Conservation (phyloP, 2,797 vertebrate species). For the Buceros bicornis region DNA sequence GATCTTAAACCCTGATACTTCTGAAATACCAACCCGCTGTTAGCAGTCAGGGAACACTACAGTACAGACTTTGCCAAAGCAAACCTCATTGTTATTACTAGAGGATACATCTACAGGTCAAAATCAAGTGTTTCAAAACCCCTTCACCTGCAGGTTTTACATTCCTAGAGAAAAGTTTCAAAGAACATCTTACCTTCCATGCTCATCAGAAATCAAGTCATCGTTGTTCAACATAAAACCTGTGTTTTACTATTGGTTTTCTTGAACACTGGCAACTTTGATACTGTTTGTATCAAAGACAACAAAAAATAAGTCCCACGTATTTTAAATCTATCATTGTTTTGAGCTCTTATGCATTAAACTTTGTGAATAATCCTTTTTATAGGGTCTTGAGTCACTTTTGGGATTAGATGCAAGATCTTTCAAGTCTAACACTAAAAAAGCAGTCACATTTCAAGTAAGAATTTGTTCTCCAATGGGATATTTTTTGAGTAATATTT, state of each 20-base stretch:
- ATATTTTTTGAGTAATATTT: conserved; percentile 41
- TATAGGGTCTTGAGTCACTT: background rate
- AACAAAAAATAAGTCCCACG: background rate
- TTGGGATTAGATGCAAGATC: conserved; percentile 1
- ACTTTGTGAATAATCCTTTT: conserved; percentile 39
- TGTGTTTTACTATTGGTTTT: background rate
- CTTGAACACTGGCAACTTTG: conserved; percentile 2
- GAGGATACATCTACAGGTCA: background rate
- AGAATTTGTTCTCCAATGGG: background rate
- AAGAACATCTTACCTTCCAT: background rate
- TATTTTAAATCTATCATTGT: conserved; percentile 12
- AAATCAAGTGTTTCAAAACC: background rate
- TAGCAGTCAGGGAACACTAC: background rate
- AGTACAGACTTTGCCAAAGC: background rate
- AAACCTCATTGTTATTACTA: background rate
- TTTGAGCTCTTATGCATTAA: background rate
- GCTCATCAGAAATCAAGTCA: background rate
- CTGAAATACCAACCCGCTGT: background rate
- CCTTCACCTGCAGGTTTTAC: background rate
- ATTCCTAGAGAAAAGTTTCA: background rate
- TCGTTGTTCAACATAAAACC: background rate
- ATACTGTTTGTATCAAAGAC: background rate
- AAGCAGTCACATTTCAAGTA: conserved; percentile 27
- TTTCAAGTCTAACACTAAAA: conserved; percentile 25
- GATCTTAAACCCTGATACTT: background rate